A percentile compares a stretch with the other conserved stretches of the same genome.
These are phyloP conservation scores for Ophiodon elongatus DNA, from an alignment of 2,113 vertebrate species.

Conservation along the genomic window DNA sequence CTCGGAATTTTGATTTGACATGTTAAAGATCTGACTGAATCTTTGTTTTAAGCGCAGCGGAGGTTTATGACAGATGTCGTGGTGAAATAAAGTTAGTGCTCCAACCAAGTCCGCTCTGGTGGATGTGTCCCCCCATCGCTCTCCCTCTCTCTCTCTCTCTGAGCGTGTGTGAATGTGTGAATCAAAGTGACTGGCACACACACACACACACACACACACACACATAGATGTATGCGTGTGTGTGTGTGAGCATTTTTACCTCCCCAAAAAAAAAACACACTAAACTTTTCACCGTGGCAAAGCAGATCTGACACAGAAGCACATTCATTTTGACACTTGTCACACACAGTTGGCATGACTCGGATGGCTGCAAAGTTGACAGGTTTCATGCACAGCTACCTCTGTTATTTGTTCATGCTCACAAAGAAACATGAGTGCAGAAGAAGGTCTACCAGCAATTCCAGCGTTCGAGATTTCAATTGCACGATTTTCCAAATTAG, in stretches of 20 bases:
- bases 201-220: too few relatives aligned
- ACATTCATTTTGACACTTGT: slow-evolving; percentile 61
- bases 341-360: slow-evolving; percentile 61
- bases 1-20: slow-evolving; percentile 64
- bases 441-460: neutral
- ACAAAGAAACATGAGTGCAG: slow-evolving; percentile 17
- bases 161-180: neutral
- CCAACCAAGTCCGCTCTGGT: slow-evolving; percentile 48
- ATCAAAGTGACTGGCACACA: slow-evolving; percentile 25
- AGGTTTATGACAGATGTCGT: slow-evolving; percentile 65
- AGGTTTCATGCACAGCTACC: slow-evolving; percentile 23
- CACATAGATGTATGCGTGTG: too few relatives aligned
- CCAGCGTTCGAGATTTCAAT: neutral
- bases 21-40: slow-evolving; percentile 54
- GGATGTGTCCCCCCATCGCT: slow-evolving; percentile 4
- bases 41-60: slow-evolving; percentile 59
- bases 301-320: slow-evolving; percentile 53
- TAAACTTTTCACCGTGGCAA: slow-evolving; percentile 56
- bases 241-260: neutral
- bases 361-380: slow-evolving; percentile 51
- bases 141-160: neutral
- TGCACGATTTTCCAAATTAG: slow-evolving; percentile 2
- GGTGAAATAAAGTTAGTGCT: slow-evolving; percentile 70
- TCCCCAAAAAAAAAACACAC: neutral
- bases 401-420: slow-evolving; percentile 22